Percentiles rank a stretch among this genome's conserved stretches.
phyloP scores from a whole-genome alignment of 1,140 invertebrate species.

The Cyclargus thomasi region DNA sequence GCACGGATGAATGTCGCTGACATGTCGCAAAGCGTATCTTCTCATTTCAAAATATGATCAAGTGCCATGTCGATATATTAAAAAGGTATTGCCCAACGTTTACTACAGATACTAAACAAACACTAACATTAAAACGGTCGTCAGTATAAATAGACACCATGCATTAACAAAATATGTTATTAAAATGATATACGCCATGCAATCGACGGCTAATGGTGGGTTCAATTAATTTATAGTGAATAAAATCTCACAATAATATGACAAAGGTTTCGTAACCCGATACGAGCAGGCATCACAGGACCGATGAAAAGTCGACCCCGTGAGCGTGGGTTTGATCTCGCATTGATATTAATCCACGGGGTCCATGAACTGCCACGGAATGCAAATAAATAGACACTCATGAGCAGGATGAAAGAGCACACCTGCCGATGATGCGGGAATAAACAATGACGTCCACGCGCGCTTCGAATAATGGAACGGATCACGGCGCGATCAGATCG shows the following conservation, averaged over 20 bases:
- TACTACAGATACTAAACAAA: not conserved
- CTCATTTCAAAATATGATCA: slow-evolving; percentile 7
- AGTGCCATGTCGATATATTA: not conserved
- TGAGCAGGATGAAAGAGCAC: slow-evolving; percentile 59
- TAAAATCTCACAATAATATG: slow-evolving; percentile 15
- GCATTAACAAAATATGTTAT: slow-evolving; percentile 16
- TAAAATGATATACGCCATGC: slow-evolving; percentile 7
- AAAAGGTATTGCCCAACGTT: slow-evolving; percentile 6
- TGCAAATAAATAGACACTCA: slow-evolving; percentile 67
- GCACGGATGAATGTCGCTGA: slow-evolving; percentile 9
- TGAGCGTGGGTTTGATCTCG: slow-evolving; percentile 46
- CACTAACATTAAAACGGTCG: not conserved
- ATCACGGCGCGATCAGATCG: slow-evolving; percentile 31
- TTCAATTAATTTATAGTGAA: slow-evolving; percentile 10
- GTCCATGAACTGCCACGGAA: slow-evolving; percentile 62
- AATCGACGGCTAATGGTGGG: not conserved
- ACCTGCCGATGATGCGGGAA: slow-evolving; percentile 58
- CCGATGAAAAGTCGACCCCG: slow-evolving; percentile 58
- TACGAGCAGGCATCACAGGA: slow-evolving; percentile 32
- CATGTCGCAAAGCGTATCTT: slow-evolving; percentile 13
- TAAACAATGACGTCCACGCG: slow-evolving; percentile 60
- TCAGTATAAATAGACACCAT: not conserved
- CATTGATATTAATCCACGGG: slow-evolving; percentile 37
- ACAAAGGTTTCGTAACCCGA: slow-evolving; percentile 27
- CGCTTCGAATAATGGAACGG: slow-evolving; percentile 37